Conservation (phyloP, 53 echinoderm and acorn worm genomes). For the Echinometra lucunter region DNA sequence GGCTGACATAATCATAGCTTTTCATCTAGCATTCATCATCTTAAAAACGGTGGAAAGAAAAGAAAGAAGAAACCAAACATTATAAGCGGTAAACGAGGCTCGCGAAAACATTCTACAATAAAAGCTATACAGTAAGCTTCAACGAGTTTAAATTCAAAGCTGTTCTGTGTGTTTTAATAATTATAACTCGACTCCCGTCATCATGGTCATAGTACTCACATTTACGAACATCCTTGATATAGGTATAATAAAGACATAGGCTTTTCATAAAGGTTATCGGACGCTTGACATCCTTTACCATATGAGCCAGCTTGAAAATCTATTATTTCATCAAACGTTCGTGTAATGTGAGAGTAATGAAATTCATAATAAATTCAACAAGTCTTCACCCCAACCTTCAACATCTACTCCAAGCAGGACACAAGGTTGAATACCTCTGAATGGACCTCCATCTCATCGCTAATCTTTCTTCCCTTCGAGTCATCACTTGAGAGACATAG, state of each 20-base stretch:
- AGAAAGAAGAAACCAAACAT: too few species aligned
- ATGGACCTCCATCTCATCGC: background rate
- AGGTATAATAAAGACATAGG: background rate
- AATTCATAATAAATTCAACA: conserved; percentile 13
- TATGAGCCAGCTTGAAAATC: background rate
- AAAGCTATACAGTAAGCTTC: too few species aligned
- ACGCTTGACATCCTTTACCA: background rate
- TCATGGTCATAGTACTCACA: too few species aligned
- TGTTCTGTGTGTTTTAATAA: too few species aligned
- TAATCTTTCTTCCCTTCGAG: background rate
- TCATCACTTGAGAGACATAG: background rate
- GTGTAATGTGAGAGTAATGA: background rate
- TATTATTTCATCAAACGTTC: background rate
- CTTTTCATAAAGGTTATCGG: background rate
- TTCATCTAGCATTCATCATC: too few species aligned
- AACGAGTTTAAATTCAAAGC: too few species aligned
- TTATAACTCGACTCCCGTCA: too few species aligned
- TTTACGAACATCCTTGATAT: too few species aligned
- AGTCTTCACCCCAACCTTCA: background rate
- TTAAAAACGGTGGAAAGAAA: too few species aligned
- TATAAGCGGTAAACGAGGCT: too few species aligned
- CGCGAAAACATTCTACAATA: too few species aligned
- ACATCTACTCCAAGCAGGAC: background rate
- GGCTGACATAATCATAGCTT: too few species aligned
- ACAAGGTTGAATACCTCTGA: background rate